Evolutionary conservation across 2,113 vertebrate genomes (phyloP), one percentile per base, ranked within the genome.

Genomic region (Syngnathus scovelli): DNA sequence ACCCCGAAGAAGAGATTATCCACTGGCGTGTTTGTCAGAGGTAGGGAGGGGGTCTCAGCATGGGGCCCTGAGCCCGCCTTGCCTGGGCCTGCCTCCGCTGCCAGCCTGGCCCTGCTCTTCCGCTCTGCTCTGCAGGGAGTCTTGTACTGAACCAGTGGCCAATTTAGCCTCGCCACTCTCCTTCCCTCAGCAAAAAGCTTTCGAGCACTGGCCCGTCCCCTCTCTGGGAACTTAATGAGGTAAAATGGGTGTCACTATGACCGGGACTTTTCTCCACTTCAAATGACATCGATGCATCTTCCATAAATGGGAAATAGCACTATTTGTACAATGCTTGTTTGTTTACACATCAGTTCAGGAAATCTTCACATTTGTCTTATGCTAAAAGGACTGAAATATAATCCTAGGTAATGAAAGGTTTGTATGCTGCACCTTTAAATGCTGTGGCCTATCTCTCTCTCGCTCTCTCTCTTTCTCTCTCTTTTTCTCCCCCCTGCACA

Each of bases 41-140:
- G 70, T 61, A 76, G 85, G 91, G 86, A 91, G 93, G 85, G 77
- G 59, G 73, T 80, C 88, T 75, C 91, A 89, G 87, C 87, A 72
- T 89, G 92, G 27, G 82, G 79, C 79, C 41, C 76, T 78, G 71
- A 71, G 82, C 72, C 63, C 68, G 83, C 89, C 85, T 61, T 86
- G 91, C 87, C 87, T 82, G 90, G 92, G 75, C 88, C 92, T 91
- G 91, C 89, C 90, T 78, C 44, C 84, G 72, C 87, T 89, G 84
- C 87, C 90, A 70, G 69, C 87, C 76, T 76, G 87, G 75, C 84
- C 83, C 84, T 81, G 83, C 88, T 91, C 89, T 90, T 89, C 86
- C 85, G 88, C 84, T 87, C 67, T 46, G 77, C 89, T 83, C 92
- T 82, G 87, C 83, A 61, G 92, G 91, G 81, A n/a, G 44, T 83